These are phyloP conservation scores for Eriosoma lanigerum DNA, from an alignment of 1,140 invertebrate genomes.

Conservation along the genomic window DNA sequence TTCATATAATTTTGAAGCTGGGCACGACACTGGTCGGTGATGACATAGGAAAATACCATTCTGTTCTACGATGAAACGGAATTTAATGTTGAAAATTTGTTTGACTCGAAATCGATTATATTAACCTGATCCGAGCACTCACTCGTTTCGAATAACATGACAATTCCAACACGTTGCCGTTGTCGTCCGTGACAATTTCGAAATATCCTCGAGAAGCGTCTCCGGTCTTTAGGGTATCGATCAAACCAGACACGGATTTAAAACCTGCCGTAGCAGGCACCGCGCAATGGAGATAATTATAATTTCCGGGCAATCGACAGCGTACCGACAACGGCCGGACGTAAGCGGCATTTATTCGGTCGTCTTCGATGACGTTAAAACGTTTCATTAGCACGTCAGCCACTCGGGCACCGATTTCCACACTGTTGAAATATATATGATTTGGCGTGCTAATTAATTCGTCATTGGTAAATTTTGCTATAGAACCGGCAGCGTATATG, in stretches of 20 bases:
- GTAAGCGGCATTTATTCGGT: not conserved
- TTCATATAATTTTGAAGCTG: no score
- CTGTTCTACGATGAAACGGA: no score
- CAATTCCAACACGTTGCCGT: not conserved
- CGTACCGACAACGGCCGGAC: not conserved
- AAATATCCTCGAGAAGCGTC: not conserved
- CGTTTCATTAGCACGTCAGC: not conserved
- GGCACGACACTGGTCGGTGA: no score
- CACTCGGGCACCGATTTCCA: not conserved
- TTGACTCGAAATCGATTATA: no score
- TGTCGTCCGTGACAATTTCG: not conserved
- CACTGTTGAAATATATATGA: not conserved
- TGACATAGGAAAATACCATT: no score
- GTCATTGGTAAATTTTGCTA: not conserved
- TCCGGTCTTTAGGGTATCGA: not conserved
- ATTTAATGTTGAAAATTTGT: no score
- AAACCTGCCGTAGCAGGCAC: not conserved
- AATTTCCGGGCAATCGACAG: conserved; percentile 1
- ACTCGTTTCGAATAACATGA: conserved; percentile 31
- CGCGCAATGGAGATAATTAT: not conserved
- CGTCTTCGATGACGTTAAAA: not conserved
- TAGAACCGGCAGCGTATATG: conserved; percentile 4
- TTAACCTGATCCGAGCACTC: no score
- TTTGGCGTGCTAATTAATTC: no score
- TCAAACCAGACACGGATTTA: not conserved